These are phyloP conservation scores for Ischnus inquisitorius DNA, from an alignment of 2,888 invertebrate genomes.

Conservation along the genomic window DNA sequence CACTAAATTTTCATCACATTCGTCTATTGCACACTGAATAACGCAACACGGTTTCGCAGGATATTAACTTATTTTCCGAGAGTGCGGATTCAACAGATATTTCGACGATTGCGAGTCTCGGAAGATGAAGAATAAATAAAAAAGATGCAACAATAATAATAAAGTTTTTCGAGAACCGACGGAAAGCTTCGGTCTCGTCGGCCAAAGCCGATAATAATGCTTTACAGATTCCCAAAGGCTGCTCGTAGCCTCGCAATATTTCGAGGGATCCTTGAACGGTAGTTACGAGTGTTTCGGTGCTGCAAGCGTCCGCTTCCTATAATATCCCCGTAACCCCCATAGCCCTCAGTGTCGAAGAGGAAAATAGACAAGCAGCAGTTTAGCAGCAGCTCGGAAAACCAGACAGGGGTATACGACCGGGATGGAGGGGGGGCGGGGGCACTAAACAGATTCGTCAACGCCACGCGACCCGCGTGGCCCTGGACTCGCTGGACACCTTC, in stretches of 20 bases:
- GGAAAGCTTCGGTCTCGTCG: neutral
- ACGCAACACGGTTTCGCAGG: no score
- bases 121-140: neutral
- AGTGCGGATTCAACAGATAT: neutral
- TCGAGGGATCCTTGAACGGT: slow-evolving; percentile 43
- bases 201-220: slow-evolving; percentile 31
- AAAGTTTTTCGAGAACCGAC: no score
- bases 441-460: slow-evolving; percentile 80
- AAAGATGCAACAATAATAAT: neutral
- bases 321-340: slow-evolving; percentile 10
- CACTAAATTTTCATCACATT: no score
- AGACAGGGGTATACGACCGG: slow-evolving; percentile 66
- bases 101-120: neutral
- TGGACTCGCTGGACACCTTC: slow-evolving; percentile 64
- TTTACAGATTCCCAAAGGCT: slow-evolving; percentile 1
- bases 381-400: slow-evolving; percentile 59
- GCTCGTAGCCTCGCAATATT: slow-evolving; percentile 26
- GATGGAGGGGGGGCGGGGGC: slow-evolving; percentile 37
- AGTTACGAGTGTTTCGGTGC: slow-evolving; percentile 54
- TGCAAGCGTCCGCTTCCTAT: slow-evolving; percentile 24
- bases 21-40: no score
- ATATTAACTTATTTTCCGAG: neutral
- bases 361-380: slow-evolving; percentile 54
- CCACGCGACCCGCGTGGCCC: slow-evolving; percentile 79
- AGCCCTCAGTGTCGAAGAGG: slow-evolving; percentile 19